Evolutionary conservation across 2,888 invertebrate genomes (phyloP), one percentile per base, ranked within the genome.

Genomic region (Drosophila conformis): DNA sequence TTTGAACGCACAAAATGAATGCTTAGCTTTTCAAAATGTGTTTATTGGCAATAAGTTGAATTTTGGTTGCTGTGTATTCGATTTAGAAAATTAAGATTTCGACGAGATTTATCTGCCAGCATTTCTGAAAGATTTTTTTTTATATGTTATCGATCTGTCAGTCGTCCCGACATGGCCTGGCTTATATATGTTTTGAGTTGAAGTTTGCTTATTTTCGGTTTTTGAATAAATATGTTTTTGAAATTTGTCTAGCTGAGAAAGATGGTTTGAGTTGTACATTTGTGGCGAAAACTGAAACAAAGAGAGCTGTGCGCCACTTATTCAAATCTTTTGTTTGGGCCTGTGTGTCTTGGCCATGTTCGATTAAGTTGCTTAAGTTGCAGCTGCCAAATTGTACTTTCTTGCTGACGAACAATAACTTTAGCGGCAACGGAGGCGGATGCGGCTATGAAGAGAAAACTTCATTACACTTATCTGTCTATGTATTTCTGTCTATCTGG

Each of bases 361-460:
- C 27, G 49, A 61, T 62, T 63, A 53, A 61, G 70, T 76, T 83
- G 78, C 69, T 62, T 71, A 38, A 68, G 79, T 54, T 79, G 76
- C 89, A 87, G 87, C 87, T 85, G 85, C 81, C 89, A 87, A 87
- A 89, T 83, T 87, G 83, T 86, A 71, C 67, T 76, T 88, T 76
- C 73, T 73, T 65, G 62, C 40, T 69, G 58, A 54, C 72, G 49
- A 78, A 82, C 76, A 87, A 81, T 73, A 61, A 70, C 10, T 65
- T 31, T 29, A 25, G 48, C 3, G 48, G 40, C 15, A 46, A 46
- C 21, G 46, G 21, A 46, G 65, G 38, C 77, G 73, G 70, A 78
- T 71, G 78, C 74, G 80, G 80, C 78, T 70, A 74, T 70, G 78
- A 78, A 78, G 60, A 76, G 67, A 87, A 89, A 85, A 85, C 79